Base-by-base conservation (phyloP, 1,140 invertebrate species). In the Diachasmimorpha longicaudata region DNA sequence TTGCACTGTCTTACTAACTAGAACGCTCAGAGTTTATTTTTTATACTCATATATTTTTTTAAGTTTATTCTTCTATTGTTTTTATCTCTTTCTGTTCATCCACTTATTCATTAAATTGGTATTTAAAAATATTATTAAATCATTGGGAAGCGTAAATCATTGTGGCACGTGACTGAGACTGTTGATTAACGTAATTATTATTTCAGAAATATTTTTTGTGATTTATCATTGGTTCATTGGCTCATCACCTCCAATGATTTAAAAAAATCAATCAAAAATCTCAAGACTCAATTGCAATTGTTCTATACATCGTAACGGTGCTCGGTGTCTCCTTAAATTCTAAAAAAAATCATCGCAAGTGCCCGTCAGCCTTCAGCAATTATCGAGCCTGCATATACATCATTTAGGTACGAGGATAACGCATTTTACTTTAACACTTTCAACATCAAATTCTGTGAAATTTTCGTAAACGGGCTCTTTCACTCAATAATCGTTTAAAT, bases 361-460 rank as follows among this genome's bases (percentile, higher is more conserved):
- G 10, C 4, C 13, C 4, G 58, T 23, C 23, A 13, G 13, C 21
- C 23, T 66, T 66, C 13, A 14, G 9, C 58, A 23, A 4, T 13
- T 6, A 42, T 19, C 11, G 67, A 19, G 67, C 67, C 36, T 5
- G 21, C 39, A 19, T 69, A 69, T 66, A 25, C 14, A 25, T 69
- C 16, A 5, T 72, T 72, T 55, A 72, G 70, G 70, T 72, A 72
- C 70, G 52, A 55, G 23, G 31, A 72, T 72, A 72, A 72, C 46
- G 52, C 70, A 58, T 39, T 55, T 55, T 55, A 55, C 23, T 46
- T 72, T 52, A 52, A 55, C 70, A 72, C 39, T 70, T 70, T 72
- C 46, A 72, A 72, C 70, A 58, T 72, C 16, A 55, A 72, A 70
- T 70, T 42, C 10, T 31, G 21, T 66, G 58, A 25, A 63, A 25